Evolutionary conservation across 1,140 invertebrate species (phyloP).

Genomic region (Muscidifurax raptorellus): DNA sequence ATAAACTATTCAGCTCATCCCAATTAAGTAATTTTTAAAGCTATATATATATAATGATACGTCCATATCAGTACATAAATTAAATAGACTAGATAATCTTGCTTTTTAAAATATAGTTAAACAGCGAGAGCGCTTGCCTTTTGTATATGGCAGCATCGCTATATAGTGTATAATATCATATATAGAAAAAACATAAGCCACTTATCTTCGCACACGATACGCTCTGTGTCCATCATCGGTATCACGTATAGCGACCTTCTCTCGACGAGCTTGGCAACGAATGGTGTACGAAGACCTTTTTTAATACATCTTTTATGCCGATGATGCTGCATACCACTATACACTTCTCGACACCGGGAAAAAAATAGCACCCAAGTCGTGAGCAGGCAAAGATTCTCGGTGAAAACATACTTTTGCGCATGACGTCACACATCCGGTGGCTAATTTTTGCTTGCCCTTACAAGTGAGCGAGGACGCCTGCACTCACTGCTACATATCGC

Average conservation of each 20-base stretch:
- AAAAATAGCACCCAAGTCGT: too few relatives aligned
- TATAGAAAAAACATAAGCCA: too few relatives aligned
- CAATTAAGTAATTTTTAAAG: too few relatives aligned
- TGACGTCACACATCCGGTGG: conserved; percentile 48
- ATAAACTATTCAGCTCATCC: too few relatives aligned
- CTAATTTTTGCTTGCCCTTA: conserved; percentile 39
- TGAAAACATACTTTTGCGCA: conserved; percentile 37
- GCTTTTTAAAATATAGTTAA: too few relatives aligned
- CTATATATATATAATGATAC: too few relatives aligned
- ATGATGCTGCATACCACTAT: background rate
- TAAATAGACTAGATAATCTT: too few relatives aligned
- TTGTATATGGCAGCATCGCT: too few relatives aligned
- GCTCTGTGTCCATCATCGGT: background rate
- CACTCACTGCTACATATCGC: conserved; percentile 9
- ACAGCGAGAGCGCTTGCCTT: too few relatives aligned
- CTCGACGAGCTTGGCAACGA: background rate
- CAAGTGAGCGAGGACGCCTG: background rate
- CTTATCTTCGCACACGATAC: background rate
- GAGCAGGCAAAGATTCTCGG: conserved; percentile 1
- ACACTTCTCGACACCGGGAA: too few relatives aligned
- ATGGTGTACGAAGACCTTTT: background rate
- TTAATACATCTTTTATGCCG: background rate
- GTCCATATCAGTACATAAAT: too few relatives aligned
- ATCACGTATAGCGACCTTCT: background rate
- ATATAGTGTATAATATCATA: too few relatives aligned